Base-by-base conservation (phyloP, 2,888 invertebrate genomes). In the Stenichneumon culpator region DNA sequence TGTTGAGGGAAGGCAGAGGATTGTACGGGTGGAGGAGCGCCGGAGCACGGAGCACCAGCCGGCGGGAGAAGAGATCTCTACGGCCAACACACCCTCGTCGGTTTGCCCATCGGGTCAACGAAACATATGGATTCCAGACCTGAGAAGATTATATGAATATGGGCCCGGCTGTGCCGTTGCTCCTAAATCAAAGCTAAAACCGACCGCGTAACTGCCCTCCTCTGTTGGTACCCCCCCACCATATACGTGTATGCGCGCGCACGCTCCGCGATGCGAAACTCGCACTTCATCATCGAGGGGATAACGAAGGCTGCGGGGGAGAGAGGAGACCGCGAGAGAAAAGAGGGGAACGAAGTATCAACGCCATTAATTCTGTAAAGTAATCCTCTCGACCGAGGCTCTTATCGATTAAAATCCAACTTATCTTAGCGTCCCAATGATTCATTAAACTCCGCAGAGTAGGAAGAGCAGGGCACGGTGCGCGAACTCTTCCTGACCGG, bases 141-240 rank as follows among this genome's bases (percentile, higher is more conserved):
- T 80, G 87, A 81, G 87, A 87, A 89, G 90, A 90, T 92, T 90
- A 88, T 91, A 89, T 89, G 91, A 92, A 91, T 91, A 91, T 89
- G 90, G 65, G 86, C 70, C 63, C 39, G 70, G 32, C 69, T 60
- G 69, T 60, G 79, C 67, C 82, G 80, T 77, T 86, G 72, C 84
- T 86, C 88, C 89, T 91, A 90, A 91, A 91, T 91, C 91, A 91
- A 82, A 81, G 83, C 85, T 85, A 84, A 89, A 90, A 88, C 88
- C 89, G 73, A 86, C 88, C 86, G 25, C 81, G 72, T 79, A 80
- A 84, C 57, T 67, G 83, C 63, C 84, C 80, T 57, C 57, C 25
- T 11, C 22, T 14, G 25, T 25, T 25, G 25, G 54, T 11, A 22
- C 19, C 52, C 44, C 11, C 39, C n/a, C 2, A 11, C 57, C 32